Conservation (phyloP, 2,888 invertebrate genomes). For the Microdon myrmicae region DNA sequence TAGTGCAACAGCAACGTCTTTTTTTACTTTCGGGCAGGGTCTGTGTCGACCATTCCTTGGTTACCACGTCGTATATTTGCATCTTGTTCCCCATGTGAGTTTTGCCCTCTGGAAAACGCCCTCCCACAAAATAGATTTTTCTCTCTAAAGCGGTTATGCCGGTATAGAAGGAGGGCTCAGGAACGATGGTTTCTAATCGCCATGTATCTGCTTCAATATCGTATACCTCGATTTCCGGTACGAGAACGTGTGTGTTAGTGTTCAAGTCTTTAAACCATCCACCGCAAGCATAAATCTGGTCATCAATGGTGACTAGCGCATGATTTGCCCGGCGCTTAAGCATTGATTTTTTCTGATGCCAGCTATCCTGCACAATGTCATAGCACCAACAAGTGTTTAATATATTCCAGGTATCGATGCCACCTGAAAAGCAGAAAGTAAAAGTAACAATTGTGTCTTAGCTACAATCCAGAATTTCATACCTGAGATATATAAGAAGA, state of each 20-base stretch:
- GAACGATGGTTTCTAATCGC: conserved; percentile 72
- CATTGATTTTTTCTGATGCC: conserved; percentile 71
- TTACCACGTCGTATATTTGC: conserved; percentile 74
- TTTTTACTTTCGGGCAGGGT: too few species aligned
- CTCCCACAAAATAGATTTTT: conserved; percentile 76
- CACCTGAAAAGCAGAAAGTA: conserved; percentile 55
- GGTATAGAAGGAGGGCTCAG: conserved; percentile 76
- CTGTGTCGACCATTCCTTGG: conserved; percentile 70
- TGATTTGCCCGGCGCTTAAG: conserved; percentile 74
- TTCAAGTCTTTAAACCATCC: conserved; percentile 73
- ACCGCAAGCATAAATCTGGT: conserved; percentile 73
- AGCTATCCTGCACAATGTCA: conserved; percentile 68
- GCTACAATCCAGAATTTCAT: conserved; percentile 8
- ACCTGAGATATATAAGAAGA: conserved; percentile 64
- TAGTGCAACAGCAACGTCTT: too few species aligned
- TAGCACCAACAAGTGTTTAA: conserved; percentile 69
- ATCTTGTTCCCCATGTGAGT: conserved; percentile 76
- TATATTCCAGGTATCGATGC: conserved; percentile 65
- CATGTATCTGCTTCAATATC: conserved; percentile 71
- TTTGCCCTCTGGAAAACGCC: conserved; percentile 74
- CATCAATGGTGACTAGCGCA: conserved; percentile 71
- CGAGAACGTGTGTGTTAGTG: conserved; percentile 69
- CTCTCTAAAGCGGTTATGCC: conserved; percentile 73
- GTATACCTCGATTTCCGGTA: conserved; percentile 74
- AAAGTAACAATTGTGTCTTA: too few species aligned